Conservation (phyloP, 2,888 invertebrate genomes). For the Tinea semifulvella region DNA sequence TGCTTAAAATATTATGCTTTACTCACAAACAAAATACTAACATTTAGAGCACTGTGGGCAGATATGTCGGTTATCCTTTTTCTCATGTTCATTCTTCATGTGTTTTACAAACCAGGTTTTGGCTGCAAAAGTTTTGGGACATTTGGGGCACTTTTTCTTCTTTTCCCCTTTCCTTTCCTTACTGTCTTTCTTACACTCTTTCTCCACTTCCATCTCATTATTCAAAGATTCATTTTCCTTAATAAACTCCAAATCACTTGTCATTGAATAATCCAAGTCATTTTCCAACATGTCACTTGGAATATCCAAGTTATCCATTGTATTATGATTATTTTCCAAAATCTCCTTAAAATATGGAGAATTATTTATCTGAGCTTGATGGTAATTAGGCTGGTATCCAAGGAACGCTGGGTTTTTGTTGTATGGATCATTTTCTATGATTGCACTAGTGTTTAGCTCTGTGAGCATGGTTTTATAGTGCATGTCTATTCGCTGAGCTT, state of each 20-base stretch:
- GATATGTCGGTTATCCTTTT: constrained; percentile 20
- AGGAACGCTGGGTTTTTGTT: constrained; percentile 6
- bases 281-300: background rate
- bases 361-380: background rate
- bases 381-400: background rate
- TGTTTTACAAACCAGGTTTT: constrained; percentile 49
- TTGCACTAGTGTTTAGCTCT: constrained; percentile 35
- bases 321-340: background rate
- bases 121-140: constrained; percentile 39
- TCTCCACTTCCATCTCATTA: background rate
- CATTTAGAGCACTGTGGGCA: constrained; percentile 44
- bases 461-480: constrained; percentile 42
- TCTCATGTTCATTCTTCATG: constrained; percentile 39
- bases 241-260: background rate
- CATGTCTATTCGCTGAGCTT: constrained; percentile 43
- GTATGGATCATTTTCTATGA: constrained; percentile 27
- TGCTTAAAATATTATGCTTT: background rate
- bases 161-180: constrained; percentile 17
- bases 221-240: background rate
- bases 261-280: background rate
- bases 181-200: background rate
- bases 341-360: constrained; percentile 3
- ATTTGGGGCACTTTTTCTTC: constrained; percentile 36
- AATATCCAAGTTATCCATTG: background rate
- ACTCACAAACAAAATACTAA: constrained; percentile 25